Evolutionary conservation across 2,797 vertebrate species (phyloP), one percentile per base, ranked within the genome.

Genomic region (Neosilurus hyrtlii): DNA sequence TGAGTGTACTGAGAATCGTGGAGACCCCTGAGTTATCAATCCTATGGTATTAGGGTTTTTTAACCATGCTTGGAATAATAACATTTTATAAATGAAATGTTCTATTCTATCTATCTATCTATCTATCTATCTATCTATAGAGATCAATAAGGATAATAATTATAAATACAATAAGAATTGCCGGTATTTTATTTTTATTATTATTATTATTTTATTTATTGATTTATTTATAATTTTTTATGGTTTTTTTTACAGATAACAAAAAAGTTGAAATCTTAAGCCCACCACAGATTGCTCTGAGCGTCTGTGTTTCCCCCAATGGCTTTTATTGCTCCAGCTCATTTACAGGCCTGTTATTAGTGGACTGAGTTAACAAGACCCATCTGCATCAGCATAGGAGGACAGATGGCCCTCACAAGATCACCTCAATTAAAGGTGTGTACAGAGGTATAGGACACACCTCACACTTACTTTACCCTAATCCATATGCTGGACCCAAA

Each of bases 331-430:
- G 75, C 81, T 86, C 76, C 73, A 89, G 88, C 91, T 93, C 91
- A 92, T 93, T 92, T 91, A 90, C 87, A 93, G 92, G 91, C 89
- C 91, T 87, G 87, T 95, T 91, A 94, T 94, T 94, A 93, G 83
- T 82, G 84, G 84, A 89, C 89, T 88, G 91, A 90, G 91, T 89
- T 89, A 90, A 91, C 79, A 82, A 88, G 86, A 52, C 86, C 92
- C 93, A 93, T 92, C 93, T 93, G 93, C 86, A 88, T 83, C 87
- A 77, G 89, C 86, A 88, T 84, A 43, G 84, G 35, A 2, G 66
- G 86, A 89, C 94, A 95, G 93, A 95, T 94, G 94, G 93, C 83
- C 85, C 78, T 67, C 84, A 83, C 80, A 85, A 82, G 82, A 88
- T 89, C 79, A 84, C 81, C 86, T 79, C 78, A 89, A 88, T 88